Evolutionary conservation across 2,797 vertebrate genomes (phyloP), one percentile per base, ranked within the genome.

Genomic region (Bradypodion ventrale): DNA sequence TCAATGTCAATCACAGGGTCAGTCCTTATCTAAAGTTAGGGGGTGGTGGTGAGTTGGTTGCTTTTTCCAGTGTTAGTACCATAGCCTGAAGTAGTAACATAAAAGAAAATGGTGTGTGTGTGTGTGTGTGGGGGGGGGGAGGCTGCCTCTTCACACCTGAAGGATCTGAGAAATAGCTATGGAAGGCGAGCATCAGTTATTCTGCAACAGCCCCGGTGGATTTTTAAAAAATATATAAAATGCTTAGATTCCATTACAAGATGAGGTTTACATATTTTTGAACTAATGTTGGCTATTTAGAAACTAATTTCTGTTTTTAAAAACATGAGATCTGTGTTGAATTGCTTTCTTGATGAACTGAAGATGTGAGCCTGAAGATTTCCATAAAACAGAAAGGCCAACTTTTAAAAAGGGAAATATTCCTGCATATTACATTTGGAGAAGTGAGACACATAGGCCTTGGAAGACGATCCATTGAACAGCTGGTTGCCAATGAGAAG

Each of bases 281-380:
- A 80, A 46, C 4, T 23, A 69, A 83, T 75, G 56, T n/a, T 65
- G 27, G 4, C 19, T 83, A 46, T 56, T 78, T 83, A 70, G 19
- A 68, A 76, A 83, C 35, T 80, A 80, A 19, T 56, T 79, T 83
- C 15, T 56, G 52, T 70, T 32, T 82, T 65, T 70, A 60, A 52
- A 75, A 63, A 70, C 13, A 16, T 7, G 56, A 75, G 19, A 23
- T 70, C 56, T 80, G 60, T 37, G 25, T 63, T 40, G 15, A 44
- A 35, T 25, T 46, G 29, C 15, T 60, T 80, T 9, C 35, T 73
- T 73, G 37, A 8, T 12, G 25, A 42, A 46, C 21, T 62, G 42
- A 29, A 73, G 63, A 44, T 59, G 2, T 0, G 40, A 60, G 9
- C n/a, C 56, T 25, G 15, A 69, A 87, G 7, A n/a, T 9, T 7